Evolutionary conservation across 2,888 invertebrate species (phyloP).

Genomic region (Seladonia tumulorum): DNA sequence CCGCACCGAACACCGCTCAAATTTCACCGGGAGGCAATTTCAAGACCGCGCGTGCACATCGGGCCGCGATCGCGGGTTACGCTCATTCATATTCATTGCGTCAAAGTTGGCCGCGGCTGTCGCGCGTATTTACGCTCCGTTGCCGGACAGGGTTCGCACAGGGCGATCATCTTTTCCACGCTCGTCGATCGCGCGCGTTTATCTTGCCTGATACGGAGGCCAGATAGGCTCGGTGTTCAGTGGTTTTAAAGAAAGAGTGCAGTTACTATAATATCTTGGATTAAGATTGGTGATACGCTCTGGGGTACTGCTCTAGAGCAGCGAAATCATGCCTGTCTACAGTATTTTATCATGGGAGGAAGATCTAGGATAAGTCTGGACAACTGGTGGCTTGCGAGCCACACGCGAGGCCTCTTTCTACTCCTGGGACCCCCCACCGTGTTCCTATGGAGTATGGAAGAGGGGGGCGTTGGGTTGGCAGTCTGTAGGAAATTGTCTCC

Average conservation of each 20-base stretch:
- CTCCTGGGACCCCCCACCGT: too few relatives aligned
- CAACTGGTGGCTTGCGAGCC: too few relatives aligned
- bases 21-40: conserved; percentile 72
- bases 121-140: conserved; percentile 62
- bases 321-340: too few relatives aligned
- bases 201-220: background rate
- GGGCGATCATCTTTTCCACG: conserved; percentile 4
- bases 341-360: too few relatives aligned
- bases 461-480: too few relatives aligned
- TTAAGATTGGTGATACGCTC: background rate
- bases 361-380: too few relatives aligned
- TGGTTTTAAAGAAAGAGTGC: background rate
- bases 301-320: too few relatives aligned
- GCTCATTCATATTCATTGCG: conserved; percentile 77
- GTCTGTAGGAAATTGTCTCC: too few relatives aligned
- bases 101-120: conserved; percentile 65
- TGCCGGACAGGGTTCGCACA: conserved; percentile 20
- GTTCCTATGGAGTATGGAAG: too few relatives aligned
- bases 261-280: background rate
- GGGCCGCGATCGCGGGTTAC: conserved; percentile 29
- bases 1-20: conserved; percentile 54
- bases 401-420: too few relatives aligned
- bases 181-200: conserved; percentile 20
- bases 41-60: conserved; percentile 51
- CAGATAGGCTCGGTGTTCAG: background rate